Evolutionary conservation across 2,797 vertebrate genomes (phyloP).

Genomic region (Threskiornis aethiopicus): DNA sequence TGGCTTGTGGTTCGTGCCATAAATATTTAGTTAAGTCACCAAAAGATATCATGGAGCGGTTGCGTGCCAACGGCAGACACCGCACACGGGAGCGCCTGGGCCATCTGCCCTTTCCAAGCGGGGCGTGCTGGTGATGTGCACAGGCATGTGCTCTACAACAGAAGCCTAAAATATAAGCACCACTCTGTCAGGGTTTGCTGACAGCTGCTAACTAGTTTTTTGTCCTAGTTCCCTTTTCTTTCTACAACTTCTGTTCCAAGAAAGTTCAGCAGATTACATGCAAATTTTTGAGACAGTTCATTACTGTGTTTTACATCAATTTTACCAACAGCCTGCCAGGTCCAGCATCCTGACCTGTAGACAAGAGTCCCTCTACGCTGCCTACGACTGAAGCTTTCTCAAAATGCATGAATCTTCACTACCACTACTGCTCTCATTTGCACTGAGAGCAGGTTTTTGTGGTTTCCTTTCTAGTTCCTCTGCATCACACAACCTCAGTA

Average conservation of each 20-base stretch:
- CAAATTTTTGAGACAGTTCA: background rate
- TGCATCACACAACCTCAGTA: background rate
- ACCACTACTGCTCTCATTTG: background rate
- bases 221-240: background rate
- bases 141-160: background rate
- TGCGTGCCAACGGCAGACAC: background rate
- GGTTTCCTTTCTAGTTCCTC: slow-evolving; percentile 37
- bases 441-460: background rate
- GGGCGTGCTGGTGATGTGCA: background rate
- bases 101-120: background rate
- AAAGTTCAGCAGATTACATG: background rate
- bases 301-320: background rate
- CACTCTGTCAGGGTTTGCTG: background rate
- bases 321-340: background rate
- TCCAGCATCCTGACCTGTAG: background rate
- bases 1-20: slow-evolving; percentile 12
- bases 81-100: background rate
- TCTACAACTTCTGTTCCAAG: background rate
- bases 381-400: background rate
- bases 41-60: background rate
- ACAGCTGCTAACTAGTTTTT: background rate
- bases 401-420: background rate
- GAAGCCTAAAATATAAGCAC: background rate
- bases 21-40: slow-evolving; percentile 47
- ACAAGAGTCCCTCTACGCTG: background rate